Conservation (phyloP, 2,888 invertebrate genomes). For the Drosophila picticornis region DNA sequence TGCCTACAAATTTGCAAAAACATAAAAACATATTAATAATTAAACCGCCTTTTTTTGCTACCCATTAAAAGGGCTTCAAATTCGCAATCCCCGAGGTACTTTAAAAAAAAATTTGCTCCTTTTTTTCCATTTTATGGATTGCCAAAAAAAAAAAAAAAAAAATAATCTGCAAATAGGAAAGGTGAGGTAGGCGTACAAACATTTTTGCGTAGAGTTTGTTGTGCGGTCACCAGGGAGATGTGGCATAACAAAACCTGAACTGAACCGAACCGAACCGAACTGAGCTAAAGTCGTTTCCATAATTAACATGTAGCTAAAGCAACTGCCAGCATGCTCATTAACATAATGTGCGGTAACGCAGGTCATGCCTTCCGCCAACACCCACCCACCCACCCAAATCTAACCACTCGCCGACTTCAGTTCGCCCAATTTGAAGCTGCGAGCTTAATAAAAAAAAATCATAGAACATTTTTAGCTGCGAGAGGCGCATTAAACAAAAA, state of each 20-base stretch:
- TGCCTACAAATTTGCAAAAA: conserved; percentile 53
- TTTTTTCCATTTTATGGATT: conserved; percentile 28
- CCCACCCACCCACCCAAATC: background rate
- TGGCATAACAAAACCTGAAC: conserved; percentile 43
- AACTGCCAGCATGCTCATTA: conserved; percentile 69
- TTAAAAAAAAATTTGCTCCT: conserved; percentile 13
- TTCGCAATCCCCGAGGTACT: conserved; percentile 10
- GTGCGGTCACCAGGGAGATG: conserved; percentile 24
- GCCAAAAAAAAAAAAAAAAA: conserved; percentile 40
- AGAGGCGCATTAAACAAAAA: conserved; percentile 32
- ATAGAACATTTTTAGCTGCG: conserved; percentile 21
- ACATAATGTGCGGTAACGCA: conserved; percentile 77
- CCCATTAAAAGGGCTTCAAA: conserved; percentile 41
- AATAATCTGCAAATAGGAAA: background rate
- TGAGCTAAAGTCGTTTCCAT: conserved; percentile 43
- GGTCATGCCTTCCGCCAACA: conserved; percentile 26
- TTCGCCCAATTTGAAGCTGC: conserved; percentile 16
- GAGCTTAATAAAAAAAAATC: background rate
- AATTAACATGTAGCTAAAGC: conserved; percentile 62
- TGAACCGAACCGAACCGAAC: conserved; percentile 26
- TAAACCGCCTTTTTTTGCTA: conserved; percentile 62
- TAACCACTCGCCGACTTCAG: background rate
- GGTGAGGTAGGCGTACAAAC: conserved; percentile 13
- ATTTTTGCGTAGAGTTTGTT: conserved; percentile 26
- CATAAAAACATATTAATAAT: conserved; percentile 74